Percentiles rank a stretch among this genome's conserved stretches.
phyloP scores from a whole-genome alignment of 2,888 invertebrate species.

The Tipula unca region DNA sequence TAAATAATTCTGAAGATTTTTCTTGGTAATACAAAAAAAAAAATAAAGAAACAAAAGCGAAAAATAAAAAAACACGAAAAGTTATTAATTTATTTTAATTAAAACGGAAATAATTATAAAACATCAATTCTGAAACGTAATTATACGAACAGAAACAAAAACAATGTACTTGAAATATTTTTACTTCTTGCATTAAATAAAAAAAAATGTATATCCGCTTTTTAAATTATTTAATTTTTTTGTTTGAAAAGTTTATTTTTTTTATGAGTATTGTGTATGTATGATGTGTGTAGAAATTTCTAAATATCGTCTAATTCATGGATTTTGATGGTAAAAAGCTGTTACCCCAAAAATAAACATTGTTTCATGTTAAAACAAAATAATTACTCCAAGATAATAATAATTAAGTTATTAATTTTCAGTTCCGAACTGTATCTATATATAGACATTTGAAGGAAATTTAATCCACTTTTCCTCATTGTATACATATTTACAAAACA shows the following conservation, averaged over 20 bases:
- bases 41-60: too few relatives aligned
- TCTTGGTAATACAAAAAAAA: too few relatives aligned
- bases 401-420: not conserved
- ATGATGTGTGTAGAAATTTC: not conserved
- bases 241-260: not conserved
- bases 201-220: not conserved
- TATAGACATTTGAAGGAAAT: not conserved
- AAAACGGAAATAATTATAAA: not conserved
- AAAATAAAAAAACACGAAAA: too few relatives aligned
- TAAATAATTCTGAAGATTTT: too few relatives aligned
- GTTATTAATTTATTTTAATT: too few relatives aligned
- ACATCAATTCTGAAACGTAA: not conserved
- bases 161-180: not conserved
- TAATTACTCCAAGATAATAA: not conserved
- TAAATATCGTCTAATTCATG: too few relatives aligned
- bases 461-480: not conserved
- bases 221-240: not conserved
- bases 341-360: too few relatives aligned
- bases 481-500: not conserved
- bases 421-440: not conserved
- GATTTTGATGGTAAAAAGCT: too few relatives aligned
- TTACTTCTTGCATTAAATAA: not conserved
- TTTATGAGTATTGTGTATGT: not conserved
- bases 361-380: not conserved
- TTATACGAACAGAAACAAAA: too few relatives aligned